Conservation (phyloP, 1,140 invertebrate species). For the Bradysia coprophila region DNA sequence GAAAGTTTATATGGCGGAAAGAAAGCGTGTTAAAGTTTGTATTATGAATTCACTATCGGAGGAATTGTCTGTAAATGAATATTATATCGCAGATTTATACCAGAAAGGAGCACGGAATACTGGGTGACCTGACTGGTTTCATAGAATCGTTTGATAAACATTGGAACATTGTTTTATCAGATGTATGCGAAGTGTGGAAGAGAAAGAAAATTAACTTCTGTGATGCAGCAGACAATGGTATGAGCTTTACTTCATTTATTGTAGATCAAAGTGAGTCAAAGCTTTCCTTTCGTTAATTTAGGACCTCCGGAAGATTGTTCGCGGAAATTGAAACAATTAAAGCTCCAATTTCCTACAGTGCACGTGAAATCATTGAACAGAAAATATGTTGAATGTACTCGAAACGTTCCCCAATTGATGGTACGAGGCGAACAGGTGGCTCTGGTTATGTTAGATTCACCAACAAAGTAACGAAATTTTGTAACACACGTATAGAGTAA, state of each 20-base stretch:
- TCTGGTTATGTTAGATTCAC: constrained; percentile 24
- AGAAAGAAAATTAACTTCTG: constrained; percentile 25
- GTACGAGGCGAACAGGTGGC: constrained; percentile 74
- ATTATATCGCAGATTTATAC: constrained; percentile 35
- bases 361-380: constrained; percentile 32
- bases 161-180: constrained; percentile 76
- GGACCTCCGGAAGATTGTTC: constrained; percentile 7
- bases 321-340: constrained; percentile 8
- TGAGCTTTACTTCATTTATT: background rate
- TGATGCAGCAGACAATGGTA: background rate
- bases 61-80: background rate
- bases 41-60: background rate
- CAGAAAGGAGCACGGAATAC: constrained; percentile 38
- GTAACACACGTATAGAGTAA: too few species aligned
- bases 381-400: constrained; percentile 43
- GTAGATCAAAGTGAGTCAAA: background rate
- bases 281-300: background rate
- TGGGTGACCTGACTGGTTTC: constrained; percentile 61
- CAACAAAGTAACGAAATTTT: too few species aligned
- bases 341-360: constrained; percentile 24
- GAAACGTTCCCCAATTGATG: constrained; percentile 62
- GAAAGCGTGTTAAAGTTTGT: constrained; percentile 38
- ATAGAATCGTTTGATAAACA: constrained; percentile 85
- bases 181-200: constrained; percentile 75
- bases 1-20: constrained; percentile 35